phyloP scores from a whole-genome alignment of 2,888 invertebrate genomes.

The Drosophila birchii region DNA sequence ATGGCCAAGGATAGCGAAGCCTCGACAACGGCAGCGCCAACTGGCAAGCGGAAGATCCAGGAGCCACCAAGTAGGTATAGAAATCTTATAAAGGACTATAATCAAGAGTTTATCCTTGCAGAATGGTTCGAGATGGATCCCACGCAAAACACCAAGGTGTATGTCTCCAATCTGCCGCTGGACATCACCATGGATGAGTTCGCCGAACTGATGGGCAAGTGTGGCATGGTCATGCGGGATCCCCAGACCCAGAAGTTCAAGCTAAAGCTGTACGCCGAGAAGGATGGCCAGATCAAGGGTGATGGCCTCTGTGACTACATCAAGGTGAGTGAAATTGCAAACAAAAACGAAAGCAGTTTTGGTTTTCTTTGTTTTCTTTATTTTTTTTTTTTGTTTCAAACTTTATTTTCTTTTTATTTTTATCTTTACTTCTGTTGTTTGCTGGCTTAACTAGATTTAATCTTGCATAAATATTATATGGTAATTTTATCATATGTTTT shows the following conservation, averaged over 20 bases:
- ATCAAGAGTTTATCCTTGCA: conserved; percentile 63
- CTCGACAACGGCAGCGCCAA: conserved; percentile 1
- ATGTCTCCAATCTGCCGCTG: conserved; percentile 95
- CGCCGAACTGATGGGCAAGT: conserved; percentile 97
- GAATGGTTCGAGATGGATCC: conserved; percentile 98
- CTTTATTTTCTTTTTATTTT: conserved; percentile 61
- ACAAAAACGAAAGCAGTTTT: not conserved
- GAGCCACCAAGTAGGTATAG: conserved; percentile 84
- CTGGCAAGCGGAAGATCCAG: conserved; percentile 85
- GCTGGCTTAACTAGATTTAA: conserved; percentile 68
- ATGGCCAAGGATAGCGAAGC: conserved; percentile 37
- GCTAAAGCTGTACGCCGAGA: conserved; percentile 95
- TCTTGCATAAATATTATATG: conserved; percentile 67
- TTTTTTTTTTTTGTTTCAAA: conserved; percentile 42
- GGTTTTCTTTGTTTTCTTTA: conserved; percentile 24
- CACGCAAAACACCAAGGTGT: conserved; percentile 96
- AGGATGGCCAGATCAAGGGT: conserved; percentile 94
- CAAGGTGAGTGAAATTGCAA: conserved; percentile 87
- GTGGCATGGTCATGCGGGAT: conserved; percentile 97
- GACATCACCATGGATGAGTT: conserved; percentile 96
- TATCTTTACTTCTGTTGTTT: conserved; percentile 22
- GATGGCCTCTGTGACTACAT: conserved; percentile 98
- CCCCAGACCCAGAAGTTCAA: conserved; percentile 92
- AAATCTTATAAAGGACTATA: no score
- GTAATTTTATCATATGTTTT: conserved; percentile 56